Evolutionary conservation across 2,888 invertebrate species (phyloP), one percentile per base, ranked within the genome.

Genomic region (Eupithecia dodoneata): DNA sequence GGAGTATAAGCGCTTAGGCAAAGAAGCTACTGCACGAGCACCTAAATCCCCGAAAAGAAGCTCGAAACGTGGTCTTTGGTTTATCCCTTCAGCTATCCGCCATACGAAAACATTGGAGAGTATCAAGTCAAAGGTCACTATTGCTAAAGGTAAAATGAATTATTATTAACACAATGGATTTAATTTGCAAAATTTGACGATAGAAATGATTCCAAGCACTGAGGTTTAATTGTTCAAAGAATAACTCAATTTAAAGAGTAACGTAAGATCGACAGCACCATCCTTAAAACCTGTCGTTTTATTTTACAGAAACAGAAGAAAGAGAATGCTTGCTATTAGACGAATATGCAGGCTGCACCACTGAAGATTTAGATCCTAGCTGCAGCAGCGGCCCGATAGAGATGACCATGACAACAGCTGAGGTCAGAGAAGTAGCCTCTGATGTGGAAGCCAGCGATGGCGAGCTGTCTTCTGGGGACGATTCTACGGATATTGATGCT

Each of bases 401-500:
- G 66, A 82, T 91, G 71, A 88, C 90, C 1, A 82, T 91, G 71
- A 88, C 90, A 0, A 87, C 88, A 2, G 90, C 88, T 45, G 92
- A 92, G 70, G 89, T 90, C 2, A 90, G 88, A n/a, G 93, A 94
- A 63, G 90, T 89, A 0, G 88, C 84, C 0, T 95, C 94, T 7
- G 95, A 95, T 30, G 87, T 86, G 0, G 94, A 94, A 79, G 96
- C 94, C 41, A 96, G 96, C 81, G 95, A 96, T 66, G 95, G 93
- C n/a, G 96, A 96, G n/a, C 81, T 94, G 44, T 92, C 94, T 4
- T 95, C 95, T 2, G 95, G 94, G 44, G 96, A 96, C 80, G 97
- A 96, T 81, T 97, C 97, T 0, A 97, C 97, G 2, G 97, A 97
- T 85, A 97, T 97, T 75, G 97, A 97, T 87, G 97, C 97, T 1